Evolutionary conservation across 2,113 vertebrate genomes (phyloP), one percentile per base, ranked within the genome.

Genomic region (Brachyhypopomus gauderio): DNA sequence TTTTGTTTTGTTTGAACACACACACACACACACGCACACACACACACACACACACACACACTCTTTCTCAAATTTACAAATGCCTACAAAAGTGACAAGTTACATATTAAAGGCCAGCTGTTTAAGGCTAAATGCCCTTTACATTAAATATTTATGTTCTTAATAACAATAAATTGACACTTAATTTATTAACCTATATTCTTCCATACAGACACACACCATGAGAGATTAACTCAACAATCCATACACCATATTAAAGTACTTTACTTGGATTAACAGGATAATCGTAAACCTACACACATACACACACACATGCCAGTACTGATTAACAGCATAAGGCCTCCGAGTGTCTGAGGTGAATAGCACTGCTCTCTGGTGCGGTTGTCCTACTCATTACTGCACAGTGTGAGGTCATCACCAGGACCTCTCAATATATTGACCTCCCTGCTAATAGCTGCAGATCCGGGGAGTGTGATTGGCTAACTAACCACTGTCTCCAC

Each of bases 391-490:
- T 67, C 52, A 76, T 83, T 77, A 77, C 7, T 9, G 45, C 22
- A 5, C 58, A 72, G 30, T 3, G 64, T 77, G 78, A 85, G 76
- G 72, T 83, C 72, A 82, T 85, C 34, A 59, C 77, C 36, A 25
- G 11, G 58, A 58, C 73, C 73, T 23, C 52, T 77, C 27, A 82
- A 74, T 34, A 73, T 79, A 79, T 79, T 34, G 66, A 70, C 48
- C 34, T 4, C 64, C 3, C 27, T 30, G 34, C 78, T 82, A 41
- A 82, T 11, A 56, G 74, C 70, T 41, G 64, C 64, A 36, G 63
- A 72, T 41, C 45, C 0, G 19, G 63, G 80, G 67, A 70, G 63
- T 30, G 16, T 34, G 62, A 81, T 48, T 48, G 80, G 80, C 36
- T 81, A 81, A 81, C 58, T n/a, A 73, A 41, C 19, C 58, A 75